Conservation (phyloP, 1,140 invertebrate species). For the Phymastichus coffea region DNA sequence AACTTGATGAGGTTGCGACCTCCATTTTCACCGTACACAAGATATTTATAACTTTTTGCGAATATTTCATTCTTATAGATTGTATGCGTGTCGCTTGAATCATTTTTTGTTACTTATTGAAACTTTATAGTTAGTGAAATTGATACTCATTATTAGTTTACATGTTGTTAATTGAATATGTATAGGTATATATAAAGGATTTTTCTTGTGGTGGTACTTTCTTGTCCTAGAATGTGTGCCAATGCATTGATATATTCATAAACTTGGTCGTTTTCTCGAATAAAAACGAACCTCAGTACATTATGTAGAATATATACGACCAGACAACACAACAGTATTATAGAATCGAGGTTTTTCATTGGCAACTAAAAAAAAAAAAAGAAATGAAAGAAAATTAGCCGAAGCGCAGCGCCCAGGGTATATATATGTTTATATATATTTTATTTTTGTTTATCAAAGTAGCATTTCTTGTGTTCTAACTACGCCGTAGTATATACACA, state of each 20-base stretch:
- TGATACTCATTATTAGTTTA: not conserved
- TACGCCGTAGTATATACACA: not conserved
- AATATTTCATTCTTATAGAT: not conserved
- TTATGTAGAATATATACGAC: not conserved
- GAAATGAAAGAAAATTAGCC: not conserved
- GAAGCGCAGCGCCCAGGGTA: constrained; percentile 7
- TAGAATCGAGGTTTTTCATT: not conserved
- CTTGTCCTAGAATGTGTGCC: constrained; percentile 11
- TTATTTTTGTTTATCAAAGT: not conserved
- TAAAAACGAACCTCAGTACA: not conserved
- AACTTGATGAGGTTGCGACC: constrained; percentile 4
- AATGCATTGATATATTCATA: not conserved
- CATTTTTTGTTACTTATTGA: not conserved
- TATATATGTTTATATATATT: too few relatives aligned
- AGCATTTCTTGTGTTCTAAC: not conserved
- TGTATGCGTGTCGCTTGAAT: not conserved
- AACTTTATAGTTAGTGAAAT: not conserved
- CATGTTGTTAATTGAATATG: constrained; percentile 22
- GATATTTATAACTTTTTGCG: constrained; percentile 9
- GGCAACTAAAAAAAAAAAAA: not conserved
- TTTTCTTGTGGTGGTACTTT: constrained; percentile 6
- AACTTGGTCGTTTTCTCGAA: not conserved
- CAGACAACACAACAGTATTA: not conserved
- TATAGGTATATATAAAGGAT: constrained; percentile 31
- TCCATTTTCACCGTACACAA: not conserved